Percentiles rank a stretch among this genome's conserved stretches.
These are phyloP conservation scores for Ochlodes sylvanus DNA, from an alignment of 2,888 invertebrate species.

Conservation along the genomic window DNA sequence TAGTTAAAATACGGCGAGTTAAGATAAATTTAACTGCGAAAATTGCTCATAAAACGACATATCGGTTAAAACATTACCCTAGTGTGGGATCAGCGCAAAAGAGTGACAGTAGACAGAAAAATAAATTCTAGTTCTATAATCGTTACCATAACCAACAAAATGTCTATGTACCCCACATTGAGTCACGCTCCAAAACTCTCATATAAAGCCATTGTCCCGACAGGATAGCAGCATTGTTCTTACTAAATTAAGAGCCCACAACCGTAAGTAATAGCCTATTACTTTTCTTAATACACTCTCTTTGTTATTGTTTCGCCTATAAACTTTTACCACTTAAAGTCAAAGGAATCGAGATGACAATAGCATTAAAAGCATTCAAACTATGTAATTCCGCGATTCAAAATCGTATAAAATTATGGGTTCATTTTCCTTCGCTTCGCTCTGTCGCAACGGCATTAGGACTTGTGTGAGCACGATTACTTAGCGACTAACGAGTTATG, in stretches of 20 bases:
- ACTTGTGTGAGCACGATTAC: background rate
- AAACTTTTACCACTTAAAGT: conserved; percentile 40
- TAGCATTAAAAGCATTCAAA: conserved; percentile 42
- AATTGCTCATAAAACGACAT: background rate
- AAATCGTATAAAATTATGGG: conserved; percentile 46
- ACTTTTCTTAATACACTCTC: conserved; percentile 37
- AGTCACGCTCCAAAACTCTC: conserved; percentile 30
- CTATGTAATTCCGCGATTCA: conserved; percentile 44
- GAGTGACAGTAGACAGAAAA: background rate
- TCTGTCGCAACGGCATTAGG: conserved; percentile 21
- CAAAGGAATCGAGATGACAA: conserved; percentile 37
- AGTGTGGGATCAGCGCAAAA: background rate
- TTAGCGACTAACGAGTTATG: background rate
- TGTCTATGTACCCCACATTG: conserved; percentile 23
- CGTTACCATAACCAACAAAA: conserved; percentile 24
- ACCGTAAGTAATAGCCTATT: conserved; percentile 35
- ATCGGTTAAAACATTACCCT: background rate
- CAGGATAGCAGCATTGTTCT: conserved; percentile 32
- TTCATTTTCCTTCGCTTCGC: conserved; percentile 40
- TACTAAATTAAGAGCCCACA: conserved; percentile 37
- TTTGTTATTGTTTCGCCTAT: conserved; percentile 39
- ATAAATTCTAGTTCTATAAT: conserved; percentile 1
- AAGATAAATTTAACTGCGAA: background rate
- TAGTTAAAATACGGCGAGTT: background rate
- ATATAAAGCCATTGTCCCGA: conserved; percentile 34